Conservation (phyloP, 2,888 invertebrate genomes). For the Cosmia trapezina region DNA sequence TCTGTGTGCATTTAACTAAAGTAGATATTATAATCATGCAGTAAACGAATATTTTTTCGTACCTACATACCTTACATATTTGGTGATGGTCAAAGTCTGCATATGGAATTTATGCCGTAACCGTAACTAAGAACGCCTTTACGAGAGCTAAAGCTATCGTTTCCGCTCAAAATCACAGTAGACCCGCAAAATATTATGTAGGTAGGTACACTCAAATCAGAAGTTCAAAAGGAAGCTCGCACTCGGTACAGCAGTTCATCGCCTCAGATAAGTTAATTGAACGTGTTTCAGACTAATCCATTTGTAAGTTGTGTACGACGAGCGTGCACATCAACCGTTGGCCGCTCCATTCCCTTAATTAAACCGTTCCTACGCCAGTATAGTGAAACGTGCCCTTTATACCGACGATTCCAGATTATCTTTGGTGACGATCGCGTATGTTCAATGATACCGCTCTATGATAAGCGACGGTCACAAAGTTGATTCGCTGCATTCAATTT, state of each 20-base stretch:
- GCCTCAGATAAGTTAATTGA: constrained; percentile 76
- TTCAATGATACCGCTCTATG: constrained; percentile 57
- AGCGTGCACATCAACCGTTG: constrained; percentile 69
- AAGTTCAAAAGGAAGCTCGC: constrained; percentile 43
- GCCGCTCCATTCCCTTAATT: constrained; percentile 85
- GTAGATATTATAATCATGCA: background rate
- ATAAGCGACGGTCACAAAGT: constrained; percentile 53
- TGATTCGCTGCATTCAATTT: constrained; percentile 56
- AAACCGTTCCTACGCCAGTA: constrained; percentile 78
- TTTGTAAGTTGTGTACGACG: constrained; percentile 77
- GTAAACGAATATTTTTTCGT: background rate
- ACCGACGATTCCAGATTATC: constrained; percentile 63
- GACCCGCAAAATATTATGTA: constrained; percentile 15
- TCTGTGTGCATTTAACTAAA: background rate
- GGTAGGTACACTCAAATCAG: constrained; percentile 25
- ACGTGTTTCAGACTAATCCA: constrained; percentile 85
- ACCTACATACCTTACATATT: too few relatives aligned
- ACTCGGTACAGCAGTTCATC: constrained; percentile 65
- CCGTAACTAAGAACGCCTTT: background rate
- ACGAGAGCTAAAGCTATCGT: background rate
- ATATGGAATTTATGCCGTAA: background rate
- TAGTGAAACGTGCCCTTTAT: constrained; percentile 69
- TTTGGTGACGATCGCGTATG: constrained; percentile 56
- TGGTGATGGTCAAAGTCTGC: background rate
- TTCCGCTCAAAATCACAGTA: constrained; percentile 4